Base-by-base conservation (phyloP, 2,113 vertebrate species). In the Scalopus aquaticus region DNA sequence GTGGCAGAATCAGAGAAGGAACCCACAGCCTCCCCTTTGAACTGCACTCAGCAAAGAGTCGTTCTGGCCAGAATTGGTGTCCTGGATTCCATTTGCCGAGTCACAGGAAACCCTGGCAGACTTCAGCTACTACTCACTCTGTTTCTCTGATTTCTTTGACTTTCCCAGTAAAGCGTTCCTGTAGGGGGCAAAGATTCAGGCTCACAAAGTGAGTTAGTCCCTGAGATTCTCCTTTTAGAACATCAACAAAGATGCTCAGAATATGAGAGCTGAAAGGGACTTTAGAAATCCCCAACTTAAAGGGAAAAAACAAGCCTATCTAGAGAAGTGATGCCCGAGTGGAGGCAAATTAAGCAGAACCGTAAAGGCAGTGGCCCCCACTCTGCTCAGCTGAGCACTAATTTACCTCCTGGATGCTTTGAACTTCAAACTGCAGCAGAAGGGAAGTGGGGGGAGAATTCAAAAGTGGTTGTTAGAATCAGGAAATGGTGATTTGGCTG, bases 401-500 rank as follows among this genome's bases (percentile, higher is more conserved):
- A 86, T 70, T 81, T 78, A 58, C 69, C 90, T 90, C 72, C 22
- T 81, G n/a, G 42, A 37, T 70, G 65, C 78, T 74, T 92, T 88
- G 83, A 97, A 80, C 90, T n/a, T 96, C 92, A 93, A 77, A 81
- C 65, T 73, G 83, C 95, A 97, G 72, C 44, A 60, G 74, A 69
- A 28, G 42, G 89, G 83, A 95, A 95, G 72, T 77, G 19, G 72
- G 91, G 16, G 80, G 89, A 58, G 65, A 49, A 72, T 84, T 84
- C 60, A 90, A 46, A 91, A 81, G 79, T 86, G 76, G 70, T 77
- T 91, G 64, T 92, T 37, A 80, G 32, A 92, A 64, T 92, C 96
- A 90, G 96, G 95, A 97, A 96, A 77, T 64, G 94, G 56, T 90
- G 88, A 95, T 96, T 85, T 88, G 95, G 49, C 78, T 95, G 84